A percentile compares a stretch with the other conserved stretches of the same genome.
Conservation (phyloP, 2,113 vertebrate genomes). For the Anguilla japonica region DNA sequence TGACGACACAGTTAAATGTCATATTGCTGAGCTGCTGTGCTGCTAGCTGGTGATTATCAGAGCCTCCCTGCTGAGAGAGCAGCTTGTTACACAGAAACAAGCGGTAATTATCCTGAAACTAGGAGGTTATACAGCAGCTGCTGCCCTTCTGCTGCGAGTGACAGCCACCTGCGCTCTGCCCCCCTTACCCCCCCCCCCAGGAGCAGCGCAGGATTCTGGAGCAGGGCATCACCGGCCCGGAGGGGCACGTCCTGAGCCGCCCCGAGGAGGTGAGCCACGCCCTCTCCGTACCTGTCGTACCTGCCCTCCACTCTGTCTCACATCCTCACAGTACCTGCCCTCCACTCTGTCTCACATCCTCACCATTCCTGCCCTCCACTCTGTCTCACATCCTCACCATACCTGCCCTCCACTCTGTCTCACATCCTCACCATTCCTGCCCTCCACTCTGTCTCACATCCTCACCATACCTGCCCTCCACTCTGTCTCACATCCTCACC, state of each 20-base stretch:
- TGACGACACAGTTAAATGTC: not conserved
- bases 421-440: too few relatives aligned
- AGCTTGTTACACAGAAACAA: not conserved
- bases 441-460: too few relatives aligned
- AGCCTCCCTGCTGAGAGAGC: not conserved
- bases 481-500: too few relatives aligned
- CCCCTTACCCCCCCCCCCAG: conserved; percentile 59
- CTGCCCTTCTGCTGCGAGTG: not conserved
- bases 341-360: too few relatives aligned
- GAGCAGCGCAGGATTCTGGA: conserved; percentile 92
- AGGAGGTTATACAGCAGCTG: not conserved
- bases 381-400: too few relatives aligned
- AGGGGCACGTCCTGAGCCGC: conserved; percentile 91
- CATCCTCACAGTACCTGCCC: too few relatives aligned
- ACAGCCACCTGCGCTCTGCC: not conserved
- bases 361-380: too few relatives aligned
- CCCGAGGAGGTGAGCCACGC: conserved; percentile 87
- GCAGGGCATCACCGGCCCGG: conserved; percentile 94
- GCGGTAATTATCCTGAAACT: not conserved
- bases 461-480: too few relatives aligned
- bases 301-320: not conserved
- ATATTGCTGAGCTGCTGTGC: not conserved
- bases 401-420: too few relatives aligned
- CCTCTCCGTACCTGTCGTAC: too few relatives aligned
- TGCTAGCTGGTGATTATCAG: not conserved